A percentile compares a stretch with the other conserved stretches of the same genome.
phyloP scores from a whole-genome alignment of 2,113 vertebrate species.

The Cryptomyrus ogoouensis region DNA sequence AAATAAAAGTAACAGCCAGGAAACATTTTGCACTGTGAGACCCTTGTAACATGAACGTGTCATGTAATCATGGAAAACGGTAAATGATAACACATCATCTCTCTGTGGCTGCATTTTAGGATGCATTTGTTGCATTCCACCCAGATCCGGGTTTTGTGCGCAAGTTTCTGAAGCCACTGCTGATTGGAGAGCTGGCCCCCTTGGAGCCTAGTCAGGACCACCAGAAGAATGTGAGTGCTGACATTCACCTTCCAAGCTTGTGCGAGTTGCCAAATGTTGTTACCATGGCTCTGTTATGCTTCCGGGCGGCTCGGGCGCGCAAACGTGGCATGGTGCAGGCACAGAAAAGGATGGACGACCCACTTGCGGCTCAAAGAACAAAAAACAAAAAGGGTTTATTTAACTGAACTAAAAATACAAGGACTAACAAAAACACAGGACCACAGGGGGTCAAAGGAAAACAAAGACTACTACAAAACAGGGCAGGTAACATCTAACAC shows the following conservation, averaged over 20 bases:
- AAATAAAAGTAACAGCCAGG: neutral
- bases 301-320: no score
- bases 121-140: constrained; percentile 70
- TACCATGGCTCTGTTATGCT: no score
- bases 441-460: no score
- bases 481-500: no score
- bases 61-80: neutral
- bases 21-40: neutral
- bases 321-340: no score
- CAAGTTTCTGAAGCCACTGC: constrained; percentile 62
- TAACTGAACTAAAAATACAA: no score
- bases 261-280: neutral
- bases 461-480: no score
- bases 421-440: no score
- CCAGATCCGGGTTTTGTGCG: constrained; percentile 63
- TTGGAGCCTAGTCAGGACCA: constrained; percentile 69
- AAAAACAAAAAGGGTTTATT: no score
- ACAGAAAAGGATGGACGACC: no score
- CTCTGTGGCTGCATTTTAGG: constrained; percentile 43
- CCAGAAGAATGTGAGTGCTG: constrained; percentile 65
- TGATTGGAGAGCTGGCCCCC: constrained; percentile 69
- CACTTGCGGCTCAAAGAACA: no score
- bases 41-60: neutral
- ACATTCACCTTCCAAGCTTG: neutral
- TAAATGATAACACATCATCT: neutral